Base-by-base conservation (phyloP, 2,888 invertebrate species). In the Scelioninae gen. 1 region DNA sequence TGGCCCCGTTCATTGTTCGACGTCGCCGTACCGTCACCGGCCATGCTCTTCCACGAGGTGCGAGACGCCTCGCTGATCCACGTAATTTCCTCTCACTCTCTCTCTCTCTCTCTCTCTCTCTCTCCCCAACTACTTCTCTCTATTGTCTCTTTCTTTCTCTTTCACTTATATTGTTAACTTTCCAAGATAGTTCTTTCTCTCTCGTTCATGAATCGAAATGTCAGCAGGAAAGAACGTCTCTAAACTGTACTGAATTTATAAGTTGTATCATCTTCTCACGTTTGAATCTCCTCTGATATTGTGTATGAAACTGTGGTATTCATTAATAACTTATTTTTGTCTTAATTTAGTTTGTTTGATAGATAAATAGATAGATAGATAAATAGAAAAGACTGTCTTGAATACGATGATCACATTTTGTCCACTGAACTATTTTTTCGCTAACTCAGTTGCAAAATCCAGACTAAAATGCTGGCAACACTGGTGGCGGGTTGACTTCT, bases 1-100 rank as follows among this genome's bases (percentile, higher is more conserved):
- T 84, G 69, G 78, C 84, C 83, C 81, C 87, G 88, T 85, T 90
- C 91, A 89, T 90, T 91, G 90, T 91, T 89, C 87, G 86, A 85
- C 78, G 85, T 84, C 49, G 84, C 56, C 80, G 79, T 77, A 82
- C 88, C 88, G 87, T 91, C 90, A 85, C 88, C 89, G 88, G 91
- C 90, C 91, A 91, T 91, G 43, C 75, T 75, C 74, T 83, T 85
- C 83, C 71, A 65, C 75, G 83, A 76, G 66, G 69, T 63, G 72
- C 23, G 43, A 38, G 60, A 66, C 49, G 66, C 66, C 60, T 75
- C 9, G 10, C 38, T 38, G 38, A 38, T 38, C 38, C 38, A 38
- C 38, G 38, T 38, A 38, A 38, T 38, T 38, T 38, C 38, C 7
- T 47, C 16, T n/a, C 45, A 5, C 15, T 45, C 23, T 40, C 40